Base-by-base conservation (phyloP, 2,797 vertebrate species). In the Botia almorhae region DNA sequence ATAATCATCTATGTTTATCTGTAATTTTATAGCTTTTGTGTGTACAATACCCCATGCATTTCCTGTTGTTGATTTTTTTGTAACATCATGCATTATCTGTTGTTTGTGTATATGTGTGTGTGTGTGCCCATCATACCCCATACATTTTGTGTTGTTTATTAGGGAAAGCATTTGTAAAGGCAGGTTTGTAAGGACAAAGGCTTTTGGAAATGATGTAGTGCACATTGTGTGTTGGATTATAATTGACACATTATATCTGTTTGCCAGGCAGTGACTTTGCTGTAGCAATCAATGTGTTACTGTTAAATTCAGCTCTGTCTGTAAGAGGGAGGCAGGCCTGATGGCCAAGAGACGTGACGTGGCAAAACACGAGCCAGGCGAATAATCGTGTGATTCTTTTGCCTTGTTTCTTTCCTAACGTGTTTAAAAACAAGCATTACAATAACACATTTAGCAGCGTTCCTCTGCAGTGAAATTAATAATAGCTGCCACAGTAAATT, bases 231-330 rank as follows among this genome's bases (percentile, higher is more conserved):
- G 67, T 69, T 77, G 36, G 16, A 70, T 70, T 72, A 79, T 43
- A 48, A 63, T 63, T 63, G 26, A 14, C 60, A 63, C 7, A 60
- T n/a, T 76, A 36, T 48, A 3, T 53, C 29, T 36, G 23, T 53
- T 39, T 43, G 76, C 68, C 33, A 51, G 39, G 29, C n/a, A 7
- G 5, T 19, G 68, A n/a, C 48, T 78, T 78, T 78, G n/a, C 17
- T 39, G n/a, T 23, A 63, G 19, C 58, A 64, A 64, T 64, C 48
- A 71, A 36, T 71, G 14, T 21, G 16, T 29, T 48, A 19, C n/a
- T 21, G n/a, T 13, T 63, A 13, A 78, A 53, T 50, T 71, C n/a
- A 39, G 68, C 16, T 53, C 7, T 67, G 64, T 64, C 29, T 53
- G 10, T 71, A 63, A 78, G 14, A 19, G 23, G 14, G 17, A 17